A percentile compares a stretch with the other conserved stretches of the same genome.
phyloP scores from a whole-genome alignment of 2,888 invertebrate genomes.

The Conomelus anceps region DNA sequence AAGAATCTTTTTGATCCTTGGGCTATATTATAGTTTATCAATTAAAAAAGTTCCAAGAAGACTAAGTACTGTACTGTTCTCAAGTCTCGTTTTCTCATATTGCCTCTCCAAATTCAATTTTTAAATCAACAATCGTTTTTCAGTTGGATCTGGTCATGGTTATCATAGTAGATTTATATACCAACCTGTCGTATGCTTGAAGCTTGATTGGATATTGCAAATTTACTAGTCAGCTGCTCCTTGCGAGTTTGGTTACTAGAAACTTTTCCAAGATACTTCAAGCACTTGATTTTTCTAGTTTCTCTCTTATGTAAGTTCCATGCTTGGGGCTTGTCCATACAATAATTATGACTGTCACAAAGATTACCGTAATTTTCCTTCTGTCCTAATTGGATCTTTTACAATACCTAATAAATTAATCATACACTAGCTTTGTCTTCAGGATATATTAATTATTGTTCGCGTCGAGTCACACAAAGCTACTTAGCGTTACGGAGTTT shows the following conservation, averaged over 20 bases:
- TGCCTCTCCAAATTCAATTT: no score
- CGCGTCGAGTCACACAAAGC: conserved; percentile 7
- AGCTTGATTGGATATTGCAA: no score
- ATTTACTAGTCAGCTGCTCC: neutral
- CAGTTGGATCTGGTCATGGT: no score
- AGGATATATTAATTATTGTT: conserved; percentile 13
- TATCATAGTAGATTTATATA: no score
- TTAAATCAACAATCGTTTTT: no score
- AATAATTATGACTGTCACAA: neutral
- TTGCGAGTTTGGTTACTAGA: neutral
- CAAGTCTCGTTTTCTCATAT: no score
- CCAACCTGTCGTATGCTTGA: no score
- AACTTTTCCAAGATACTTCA: neutral
- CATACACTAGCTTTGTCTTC: neutral
- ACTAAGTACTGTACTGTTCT: no score
- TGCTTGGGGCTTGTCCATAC: neutral
- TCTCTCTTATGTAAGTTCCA: neutral
- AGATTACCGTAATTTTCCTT: neutral
- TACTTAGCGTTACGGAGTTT: conserved; percentile 2
- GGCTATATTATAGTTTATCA: no score
- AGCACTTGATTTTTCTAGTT: neutral
- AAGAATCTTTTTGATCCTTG: no score
- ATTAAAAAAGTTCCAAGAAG: no score
- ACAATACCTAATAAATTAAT: conserved; percentile 7
- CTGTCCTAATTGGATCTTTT: neutral